Evolutionary conservation across 2,888 invertebrate species (phyloP), one percentile per base, ranked within the genome.

Genomic region (Boloria selene): DNA sequence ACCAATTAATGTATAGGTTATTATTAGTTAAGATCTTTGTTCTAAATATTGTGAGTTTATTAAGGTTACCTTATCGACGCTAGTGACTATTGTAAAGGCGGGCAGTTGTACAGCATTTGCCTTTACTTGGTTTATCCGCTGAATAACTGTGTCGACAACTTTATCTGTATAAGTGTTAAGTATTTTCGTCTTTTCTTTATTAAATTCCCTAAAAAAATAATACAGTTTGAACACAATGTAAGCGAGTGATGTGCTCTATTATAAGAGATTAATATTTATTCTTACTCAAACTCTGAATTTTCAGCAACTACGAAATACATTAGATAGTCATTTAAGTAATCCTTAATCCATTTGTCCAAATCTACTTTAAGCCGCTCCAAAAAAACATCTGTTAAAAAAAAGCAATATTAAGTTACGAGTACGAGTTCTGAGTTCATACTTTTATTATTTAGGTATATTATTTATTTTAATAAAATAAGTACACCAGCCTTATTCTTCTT

Each of bases 301-400:
- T 73, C 74, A 0, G 74, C 58, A 7, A 82, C 54, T 4, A 71
- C 71, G 49, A 77, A 78, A 47, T 79, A 78, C 67, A 83, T 78
- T 4, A 88, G 74, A 56, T 81, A 84, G 70, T 91, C 88, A 67
- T 90, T 90, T 68, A 90, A 88, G 69, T 85, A 91, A 73, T 90
- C 90, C 65, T 83, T 85, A 14, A 90, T 61, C 90, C 90, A 91
- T 14, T 75, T 71, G 67, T 90, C 82, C 22, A 91, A 69, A 65
- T 88, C 86, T 0, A 71, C 72, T 70, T 86, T 86, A 65, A 91
- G 60, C 73, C 82, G 79, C 7, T 75, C 70, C 42, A 86, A 22
- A 69, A 86, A 87, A 16, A 77, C 76, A 42, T 74, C 90, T 90
- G 77, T 6, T 16, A 18, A 16, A n/a, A 38, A 38, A 31, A 38